Percentiles rank a stretch among this genome's conserved stretches.
phyloP scores from a whole-genome alignment of 2,113 vertebrate genomes.

The Mohoua ochrocephala region DNA sequence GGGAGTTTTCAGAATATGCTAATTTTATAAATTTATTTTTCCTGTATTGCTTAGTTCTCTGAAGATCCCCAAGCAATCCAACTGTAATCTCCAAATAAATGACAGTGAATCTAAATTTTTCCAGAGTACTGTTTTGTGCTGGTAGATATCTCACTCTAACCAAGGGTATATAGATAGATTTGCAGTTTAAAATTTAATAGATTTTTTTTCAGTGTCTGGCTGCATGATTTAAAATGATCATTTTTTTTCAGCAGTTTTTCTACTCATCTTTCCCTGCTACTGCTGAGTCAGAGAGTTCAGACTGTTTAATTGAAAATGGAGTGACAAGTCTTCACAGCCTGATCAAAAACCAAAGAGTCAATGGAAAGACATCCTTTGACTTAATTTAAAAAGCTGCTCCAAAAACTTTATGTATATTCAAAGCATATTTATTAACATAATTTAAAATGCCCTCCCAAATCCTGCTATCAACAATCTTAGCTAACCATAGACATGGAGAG shows the following conservation, averaged over 20 bases:
- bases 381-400: neutral
- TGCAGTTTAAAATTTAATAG: neutral
- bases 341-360: neutral
- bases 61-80: neutral
- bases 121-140: neutral
- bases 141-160: neutral
- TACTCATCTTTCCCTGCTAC: neutral
- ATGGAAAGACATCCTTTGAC: neutral
- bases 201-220: neutral
- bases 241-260: neutral
- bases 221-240: neutral
- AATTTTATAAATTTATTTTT: neutral
- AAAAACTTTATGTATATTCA: neutral
- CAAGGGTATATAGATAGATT: neutral
- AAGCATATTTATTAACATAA: neutral
- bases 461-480: neutral
- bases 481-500: neutral
- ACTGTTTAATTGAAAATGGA: neutral
- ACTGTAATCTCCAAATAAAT: neutral
- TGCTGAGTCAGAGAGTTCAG: neutral
- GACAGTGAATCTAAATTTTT: neutral
- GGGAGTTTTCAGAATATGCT: neutral
- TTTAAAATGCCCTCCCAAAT: neutral
- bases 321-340: neutral
- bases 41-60: neutral